Evolutionary conservation across 2,888 invertebrate genomes (phyloP).

Genomic region (Patella caerulea): DNA sequence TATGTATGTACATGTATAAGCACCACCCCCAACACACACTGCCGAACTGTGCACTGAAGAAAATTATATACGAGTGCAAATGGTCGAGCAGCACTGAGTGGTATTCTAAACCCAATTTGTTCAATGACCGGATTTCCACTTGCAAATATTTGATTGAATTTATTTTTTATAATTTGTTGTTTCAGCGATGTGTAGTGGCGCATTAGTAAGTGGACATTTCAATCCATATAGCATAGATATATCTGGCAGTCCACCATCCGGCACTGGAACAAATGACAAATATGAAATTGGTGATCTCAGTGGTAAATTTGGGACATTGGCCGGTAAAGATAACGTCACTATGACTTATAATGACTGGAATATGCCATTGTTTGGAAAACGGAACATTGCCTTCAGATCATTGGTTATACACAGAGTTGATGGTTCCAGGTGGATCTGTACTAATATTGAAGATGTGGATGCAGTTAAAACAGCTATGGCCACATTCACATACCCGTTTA

Average conservation of each 20-base stretch:
- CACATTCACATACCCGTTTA: constrained; percentile 88
- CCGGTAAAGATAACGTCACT: constrained; percentile 75
- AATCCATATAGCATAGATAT: constrained; percentile 78
- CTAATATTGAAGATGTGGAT: constrained; percentile 67
- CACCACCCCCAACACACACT: no score
- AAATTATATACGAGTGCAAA: no score
- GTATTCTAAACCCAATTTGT: no score
- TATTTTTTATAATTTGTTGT: background rate
- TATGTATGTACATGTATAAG: no score
- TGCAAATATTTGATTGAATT: no score
- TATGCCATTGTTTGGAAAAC: constrained; percentile 84
- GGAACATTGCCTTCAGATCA: constrained; percentile 86
- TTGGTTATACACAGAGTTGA: constrained; percentile 80
- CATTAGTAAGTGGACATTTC: constrained; percentile 78
- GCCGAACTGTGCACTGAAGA: no score
- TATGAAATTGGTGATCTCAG: constrained; percentile 91
- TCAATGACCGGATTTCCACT: no score
- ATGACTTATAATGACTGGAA: constrained; percentile 82
- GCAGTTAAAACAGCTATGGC: constrained; percentile 81
- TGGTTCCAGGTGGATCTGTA: constrained; percentile 70
- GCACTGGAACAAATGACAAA: constrained; percentile 87
- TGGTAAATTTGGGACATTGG: constrained; percentile 87
- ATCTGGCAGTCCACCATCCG: constrained; percentile 56
- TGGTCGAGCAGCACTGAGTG: no score
- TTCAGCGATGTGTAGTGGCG: constrained; percentile 73